A percentile compares a stretch with the other conserved stretches of the same genome.
Evolutionary conservation across 2,888 invertebrate species (phyloP).

Genomic region (Heliconius sara): DNA sequence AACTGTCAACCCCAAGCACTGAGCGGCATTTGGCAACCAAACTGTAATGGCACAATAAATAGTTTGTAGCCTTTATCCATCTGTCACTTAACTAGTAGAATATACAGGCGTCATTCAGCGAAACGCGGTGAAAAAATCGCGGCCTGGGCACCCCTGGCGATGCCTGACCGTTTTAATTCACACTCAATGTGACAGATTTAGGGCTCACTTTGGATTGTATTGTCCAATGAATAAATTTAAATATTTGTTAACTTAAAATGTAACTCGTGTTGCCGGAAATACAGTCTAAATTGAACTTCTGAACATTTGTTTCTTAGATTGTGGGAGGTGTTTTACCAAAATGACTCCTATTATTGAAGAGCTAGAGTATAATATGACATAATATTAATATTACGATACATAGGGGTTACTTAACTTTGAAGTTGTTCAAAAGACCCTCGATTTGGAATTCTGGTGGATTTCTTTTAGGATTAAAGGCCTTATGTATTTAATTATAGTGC

Average conservation of each 20-base stretch:
- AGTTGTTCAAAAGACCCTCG: conserved; percentile 82
- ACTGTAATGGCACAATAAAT: conserved; percentile 81
- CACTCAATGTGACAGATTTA: conserved; percentile 51
- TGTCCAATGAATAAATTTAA: conserved; percentile 77
- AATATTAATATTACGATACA: neutral
- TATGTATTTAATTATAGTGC: conserved; percentile 83
- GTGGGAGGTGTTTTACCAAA: conserved; percentile 52
- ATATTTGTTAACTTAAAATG: conserved; percentile 84
- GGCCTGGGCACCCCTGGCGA: conserved; percentile 70
- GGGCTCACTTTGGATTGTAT: conserved; percentile 62
- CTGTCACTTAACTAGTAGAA: conserved; percentile 83
- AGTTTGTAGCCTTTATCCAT: conserved; percentile 81
- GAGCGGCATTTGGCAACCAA: conserved; percentile 73
- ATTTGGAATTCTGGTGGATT: conserved; percentile 81
- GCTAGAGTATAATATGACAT: conserved; percentile 57
- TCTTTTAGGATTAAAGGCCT: conserved; percentile 83
- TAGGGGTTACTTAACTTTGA: conserved; percentile 82
- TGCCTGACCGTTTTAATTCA: conserved; percentile 38
- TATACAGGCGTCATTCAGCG: conserved; percentile 82
- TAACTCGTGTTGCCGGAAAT: conserved; percentile 83
- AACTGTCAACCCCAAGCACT: conserved; percentile 74
- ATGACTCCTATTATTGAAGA: conserved; percentile 55
- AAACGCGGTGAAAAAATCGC: conserved; percentile 79
- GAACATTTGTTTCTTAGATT: conserved; percentile 77
- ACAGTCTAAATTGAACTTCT: conserved; percentile 82